Conservation (phyloP, 2,797 vertebrate species). For the Tapera naevia region DNA sequence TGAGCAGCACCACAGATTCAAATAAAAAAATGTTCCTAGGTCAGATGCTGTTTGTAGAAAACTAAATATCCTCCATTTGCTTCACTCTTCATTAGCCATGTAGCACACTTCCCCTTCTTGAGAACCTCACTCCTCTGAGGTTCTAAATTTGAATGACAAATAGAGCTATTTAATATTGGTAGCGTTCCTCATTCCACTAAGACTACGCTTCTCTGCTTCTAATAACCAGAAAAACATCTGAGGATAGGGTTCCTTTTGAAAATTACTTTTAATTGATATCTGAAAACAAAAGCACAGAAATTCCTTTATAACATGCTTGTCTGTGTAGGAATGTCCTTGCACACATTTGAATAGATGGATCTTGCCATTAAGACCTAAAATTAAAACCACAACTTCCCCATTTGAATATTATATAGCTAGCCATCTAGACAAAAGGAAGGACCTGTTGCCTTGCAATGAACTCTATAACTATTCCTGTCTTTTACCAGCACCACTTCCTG, state of each 20-base stretch:
- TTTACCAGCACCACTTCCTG: not conserved
- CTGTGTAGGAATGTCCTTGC: not conserved
- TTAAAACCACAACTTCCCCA: not conserved
- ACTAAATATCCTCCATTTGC: not conserved
- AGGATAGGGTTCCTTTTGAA: not conserved
- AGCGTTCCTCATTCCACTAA: not conserved
- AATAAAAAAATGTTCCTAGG: not conserved
- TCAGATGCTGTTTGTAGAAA: not conserved
- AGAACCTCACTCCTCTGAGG: not conserved
- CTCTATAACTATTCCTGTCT: not conserved
- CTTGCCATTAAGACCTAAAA: not conserved
- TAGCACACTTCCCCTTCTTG: not conserved
- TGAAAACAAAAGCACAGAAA: not conserved
- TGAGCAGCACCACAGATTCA: not conserved
- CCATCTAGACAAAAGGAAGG: not conserved
- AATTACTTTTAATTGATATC: not conserved
- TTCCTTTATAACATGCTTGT: not conserved
- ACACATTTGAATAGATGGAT: not conserved
- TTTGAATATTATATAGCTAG: not conserved
- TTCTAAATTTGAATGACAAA: conserved; percentile 30
- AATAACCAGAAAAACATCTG: not conserved
- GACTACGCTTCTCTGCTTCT: not conserved
- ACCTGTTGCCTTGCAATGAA: not conserved
- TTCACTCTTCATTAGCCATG: conserved; percentile 4
- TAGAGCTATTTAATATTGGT: not conserved